Base-by-base conservation (phyloP, 2,888 invertebrate species). In the Drosophila borealis region DNA sequence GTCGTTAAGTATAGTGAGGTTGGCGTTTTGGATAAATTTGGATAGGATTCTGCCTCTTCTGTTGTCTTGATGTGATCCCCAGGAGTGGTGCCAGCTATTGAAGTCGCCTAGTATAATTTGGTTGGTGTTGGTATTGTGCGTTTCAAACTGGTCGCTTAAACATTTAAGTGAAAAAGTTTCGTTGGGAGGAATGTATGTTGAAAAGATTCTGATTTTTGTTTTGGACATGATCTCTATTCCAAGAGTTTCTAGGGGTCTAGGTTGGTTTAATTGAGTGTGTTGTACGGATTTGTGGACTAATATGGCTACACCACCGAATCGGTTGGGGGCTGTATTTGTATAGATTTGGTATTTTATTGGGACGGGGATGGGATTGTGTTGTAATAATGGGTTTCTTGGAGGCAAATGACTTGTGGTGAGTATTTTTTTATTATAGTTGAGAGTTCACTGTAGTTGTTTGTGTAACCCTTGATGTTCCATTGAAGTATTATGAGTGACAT, bases 51-150 rank as follows among this genome's bases (percentile, higher is more conserved):
- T 59, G 14, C 65, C 57, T 51, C 37, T 29, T 46, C 3, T 45
- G 11, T 46, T 59, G 41, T 37, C 17, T 14, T 48, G 37, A 10
- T 8, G 48, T 29, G 48, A 57, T 8, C 48, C 39, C 39, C 53
- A 59, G 39, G 9, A 37, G 13, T 42, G 37, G 19, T 64, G 63
- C 45, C 50, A n/a, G n/a, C n/a, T n/a, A n/a, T n/a, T n/a, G n/a
- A n/a, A n/a, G n/a, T n/a, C n/a, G n/a, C n/a, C n/a, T n/a, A n/a
- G n/a, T n/a, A n/a, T n/a, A n/a, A n/a, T n/a, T n/a, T n/a, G n/a
- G n/a, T n/a, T n/a, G n/a, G n/a, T n/a, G n/a, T n/a, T n/a, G n/a
- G n/a, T n/a, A n/a, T n/a, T n/a, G n/a, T n/a, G n/a, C n/a, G n/a
- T n/a, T n/a, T n/a, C n/a, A n/a, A n/a, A n/a, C n/a, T n/a, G n/a